Percentiles rank a stretch among this genome's conserved stretches.
Evolutionary conservation across 1,140 invertebrate genomes (phyloP).

Genomic region (Drosophila varians): DNA sequence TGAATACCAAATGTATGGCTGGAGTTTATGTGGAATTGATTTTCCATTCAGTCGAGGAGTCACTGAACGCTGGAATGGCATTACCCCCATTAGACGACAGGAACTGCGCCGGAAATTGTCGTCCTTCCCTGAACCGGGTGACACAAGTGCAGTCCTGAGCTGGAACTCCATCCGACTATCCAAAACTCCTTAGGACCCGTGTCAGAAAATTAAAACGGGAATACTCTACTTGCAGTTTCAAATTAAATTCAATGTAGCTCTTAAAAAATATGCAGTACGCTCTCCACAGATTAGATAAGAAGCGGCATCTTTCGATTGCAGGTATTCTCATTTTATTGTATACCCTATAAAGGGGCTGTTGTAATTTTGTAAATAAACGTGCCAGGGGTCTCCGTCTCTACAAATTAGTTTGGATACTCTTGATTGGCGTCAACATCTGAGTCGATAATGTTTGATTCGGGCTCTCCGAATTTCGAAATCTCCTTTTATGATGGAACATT

Average conservation of each 20-base stretch:
- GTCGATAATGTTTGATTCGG: background rate
- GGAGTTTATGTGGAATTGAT: background rate
- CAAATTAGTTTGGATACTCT: background rate
- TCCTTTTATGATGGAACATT: background rate
- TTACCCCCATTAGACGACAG: background rate
- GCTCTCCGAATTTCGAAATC: background rate
- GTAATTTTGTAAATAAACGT: background rate
- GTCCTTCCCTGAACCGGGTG: background rate
- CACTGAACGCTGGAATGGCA: background rate
- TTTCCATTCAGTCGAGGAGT: background rate
- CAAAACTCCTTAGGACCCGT: too few species aligned
- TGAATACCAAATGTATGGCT: background rate
- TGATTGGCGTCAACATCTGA: background rate
- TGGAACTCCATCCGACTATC: too few species aligned
- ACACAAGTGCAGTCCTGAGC: background rate
- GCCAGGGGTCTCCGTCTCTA: background rate
- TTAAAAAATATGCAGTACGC: background rate
- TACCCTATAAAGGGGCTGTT: background rate
- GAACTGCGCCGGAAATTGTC: conserved; percentile 16
- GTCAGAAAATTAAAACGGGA: too few species aligned
- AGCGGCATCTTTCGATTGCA: background rate
- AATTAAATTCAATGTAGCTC: background rate
- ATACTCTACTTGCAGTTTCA: background rate
- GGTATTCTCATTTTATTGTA: background rate
- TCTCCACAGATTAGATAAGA: background rate